A percentile compares a stretch with the other conserved stretches of the same genome.
phyloP scores from a whole-genome alignment of 2,113 vertebrate species.

The Laticauda colubrina region DNA sequence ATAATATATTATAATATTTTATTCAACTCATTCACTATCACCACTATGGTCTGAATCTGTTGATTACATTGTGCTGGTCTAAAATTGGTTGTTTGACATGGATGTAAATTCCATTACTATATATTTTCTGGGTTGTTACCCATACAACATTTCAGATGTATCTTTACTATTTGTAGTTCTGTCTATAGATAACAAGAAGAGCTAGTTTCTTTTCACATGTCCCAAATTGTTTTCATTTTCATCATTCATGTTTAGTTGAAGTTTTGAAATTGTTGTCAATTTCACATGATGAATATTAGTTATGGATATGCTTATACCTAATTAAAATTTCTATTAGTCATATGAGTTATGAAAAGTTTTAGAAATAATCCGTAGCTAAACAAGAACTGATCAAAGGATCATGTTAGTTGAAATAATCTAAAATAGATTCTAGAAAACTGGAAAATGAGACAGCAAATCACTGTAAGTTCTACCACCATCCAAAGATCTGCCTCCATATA shows the following conservation, averaged over 20 bases:
- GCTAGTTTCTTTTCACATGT: neutral
- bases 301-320: slow-evolving; percentile 3
- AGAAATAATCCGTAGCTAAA: slow-evolving; percentile 15
- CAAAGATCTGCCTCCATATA: neutral
- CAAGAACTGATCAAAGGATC: neutral
- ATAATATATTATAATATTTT: neutral
- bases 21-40: neutral
- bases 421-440: neutral
- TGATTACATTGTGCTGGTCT: neutral
- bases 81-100: neutral
- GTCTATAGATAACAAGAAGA: neutral
- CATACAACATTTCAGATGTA: neutral
- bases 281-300: slow-evolving; percentile 27
- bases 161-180: neutral
- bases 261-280: slow-evolving; percentile 5
- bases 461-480: neutral
- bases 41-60: neutral
- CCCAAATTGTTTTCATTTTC: slow-evolving; percentile 8
- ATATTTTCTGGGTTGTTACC: neutral
- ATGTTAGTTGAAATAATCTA: neutral
- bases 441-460: neutral
- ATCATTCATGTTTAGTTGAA: slow-evolving; percentile 4
- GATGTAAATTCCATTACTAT: neutral
- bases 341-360: neutral
- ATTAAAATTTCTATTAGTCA: slow-evolving; percentile 20